Conservation (phyloP, 2,113 vertebrate genomes). For the Phrynocephalus versicolor region DNA sequence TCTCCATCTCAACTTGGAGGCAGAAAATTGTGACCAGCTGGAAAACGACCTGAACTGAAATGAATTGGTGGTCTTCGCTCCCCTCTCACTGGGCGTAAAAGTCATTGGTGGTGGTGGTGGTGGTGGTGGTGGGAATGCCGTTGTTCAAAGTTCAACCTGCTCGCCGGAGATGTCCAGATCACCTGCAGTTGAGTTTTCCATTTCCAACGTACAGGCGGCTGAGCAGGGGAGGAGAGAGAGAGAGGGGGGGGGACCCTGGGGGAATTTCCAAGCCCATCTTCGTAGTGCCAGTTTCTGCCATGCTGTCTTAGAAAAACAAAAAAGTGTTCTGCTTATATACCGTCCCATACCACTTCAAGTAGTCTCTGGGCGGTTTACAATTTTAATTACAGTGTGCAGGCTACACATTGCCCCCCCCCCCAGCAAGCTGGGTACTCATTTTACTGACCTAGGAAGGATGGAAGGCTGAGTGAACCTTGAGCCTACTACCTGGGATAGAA, state of each 20-base stretch:
- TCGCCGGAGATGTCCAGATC: neutral
- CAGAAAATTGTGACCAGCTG: conserved; percentile 48
- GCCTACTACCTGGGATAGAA: too few species aligned
- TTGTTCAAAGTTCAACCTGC: neutral
- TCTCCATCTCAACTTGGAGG: conserved; percentile 13
- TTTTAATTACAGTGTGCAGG: too few species aligned
- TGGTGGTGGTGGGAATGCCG: neutral
- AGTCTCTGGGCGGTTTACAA: too few species aligned
- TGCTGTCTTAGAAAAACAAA: neutral
- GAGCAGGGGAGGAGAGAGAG: accelerated
- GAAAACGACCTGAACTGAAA: conserved; percentile 1
- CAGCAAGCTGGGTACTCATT: too few species aligned
- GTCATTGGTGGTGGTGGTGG: too few species aligned
- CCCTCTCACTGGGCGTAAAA: conserved; percentile 21
- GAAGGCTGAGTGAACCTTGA: too few species aligned
- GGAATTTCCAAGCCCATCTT: neutral
- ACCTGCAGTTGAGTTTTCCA: neutral
- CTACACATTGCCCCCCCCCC: too few species aligned
- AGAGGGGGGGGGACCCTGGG: neutral
- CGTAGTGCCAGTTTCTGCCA: too few species aligned
- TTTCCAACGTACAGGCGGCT: neutral
- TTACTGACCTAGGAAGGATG: too few species aligned
- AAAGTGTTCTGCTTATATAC: too few species aligned
- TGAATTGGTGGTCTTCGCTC: conserved; percentile 33
- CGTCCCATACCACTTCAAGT: too few species aligned